These are phyloP conservation scores for Odontothrips loti DNA, from an alignment of 2,888 invertebrate genomes.

Conservation along the genomic window DNA sequence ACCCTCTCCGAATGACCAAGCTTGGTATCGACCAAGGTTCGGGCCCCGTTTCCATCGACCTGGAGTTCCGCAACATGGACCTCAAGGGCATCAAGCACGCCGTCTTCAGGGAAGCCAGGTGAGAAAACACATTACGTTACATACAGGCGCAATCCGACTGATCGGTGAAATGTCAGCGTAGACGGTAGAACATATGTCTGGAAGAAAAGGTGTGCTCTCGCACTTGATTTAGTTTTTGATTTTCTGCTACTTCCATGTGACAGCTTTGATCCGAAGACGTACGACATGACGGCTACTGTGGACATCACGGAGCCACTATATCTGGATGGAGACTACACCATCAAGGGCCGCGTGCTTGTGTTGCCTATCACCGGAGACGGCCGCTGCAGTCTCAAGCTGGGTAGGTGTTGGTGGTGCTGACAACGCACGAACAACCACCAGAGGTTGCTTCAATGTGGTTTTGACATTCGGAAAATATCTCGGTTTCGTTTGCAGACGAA, in stretches of 20 bases:
- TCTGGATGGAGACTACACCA: background rate
- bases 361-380: slow-evolving; percentile 7
- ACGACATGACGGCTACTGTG: background rate
- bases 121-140: background rate
- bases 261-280: background rate
- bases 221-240: background rate
- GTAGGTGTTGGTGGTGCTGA: background rate
- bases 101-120: background rate
- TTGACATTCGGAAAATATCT: too few species aligned
- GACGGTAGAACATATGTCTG: background rate
- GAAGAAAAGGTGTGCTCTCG: too few species aligned
- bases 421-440: too few species aligned
- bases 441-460: too few species aligned
- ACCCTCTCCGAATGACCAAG: slow-evolving; percentile 1
- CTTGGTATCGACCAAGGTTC: background rate
- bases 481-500: slow-evolving; percentile 1
- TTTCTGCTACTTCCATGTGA: background rate
- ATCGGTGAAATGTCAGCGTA: background rate
- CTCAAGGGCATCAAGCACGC: background rate
- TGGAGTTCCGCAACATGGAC: slow-evolving; percentile 33
- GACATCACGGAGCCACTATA: background rate
- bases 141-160: background rate
- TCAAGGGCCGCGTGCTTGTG: background rate
- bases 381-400: background rate
- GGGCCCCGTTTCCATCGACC: slow-evolving; percentile 34